Evolutionary conservation across 2,113 vertebrate species (phyloP).

Genomic region (Rhineura floridana): DNA sequence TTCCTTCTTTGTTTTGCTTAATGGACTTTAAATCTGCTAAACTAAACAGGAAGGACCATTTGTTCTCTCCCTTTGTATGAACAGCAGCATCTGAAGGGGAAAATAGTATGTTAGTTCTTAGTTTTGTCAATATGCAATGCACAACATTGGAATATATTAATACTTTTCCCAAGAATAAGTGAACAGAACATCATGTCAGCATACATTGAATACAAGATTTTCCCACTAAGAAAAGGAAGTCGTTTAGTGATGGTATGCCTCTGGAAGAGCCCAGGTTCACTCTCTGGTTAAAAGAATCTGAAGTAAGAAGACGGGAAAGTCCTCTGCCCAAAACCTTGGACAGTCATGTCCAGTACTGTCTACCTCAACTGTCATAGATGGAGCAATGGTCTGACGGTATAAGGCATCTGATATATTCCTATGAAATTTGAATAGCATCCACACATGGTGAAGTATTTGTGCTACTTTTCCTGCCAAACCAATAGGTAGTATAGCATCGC

Average conservation of each 20-base stretch:
- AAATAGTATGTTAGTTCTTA: constrained; percentile 51
- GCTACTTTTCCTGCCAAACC: not conserved
- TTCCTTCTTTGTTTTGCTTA: constrained; percentile 86
- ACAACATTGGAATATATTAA: not conserved
- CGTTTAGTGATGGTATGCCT: not conserved
- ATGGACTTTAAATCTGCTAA: constrained; percentile 88
- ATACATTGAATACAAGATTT: not conserved
- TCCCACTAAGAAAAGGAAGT: too few relatives aligned
- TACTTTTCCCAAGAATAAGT: not conserved
- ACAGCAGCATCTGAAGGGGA: constrained; percentile 73
- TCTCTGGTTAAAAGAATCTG: not conserved
- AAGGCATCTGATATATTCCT: not conserved
- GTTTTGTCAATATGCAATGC: not conserved
- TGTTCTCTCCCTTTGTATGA: constrained; percentile 81
- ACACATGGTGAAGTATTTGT: not conserved
- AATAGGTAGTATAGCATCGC: not conserved
- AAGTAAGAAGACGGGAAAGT: too few relatives aligned
- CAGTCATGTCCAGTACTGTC: not conserved
- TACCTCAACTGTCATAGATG: not conserved
- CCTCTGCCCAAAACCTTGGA: not conserved
- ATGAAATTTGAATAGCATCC: not conserved
- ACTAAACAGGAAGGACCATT: constrained; percentile 90
- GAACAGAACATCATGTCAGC: not conserved
- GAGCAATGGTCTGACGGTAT: not conserved
- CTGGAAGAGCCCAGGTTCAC: not conserved